Conservation (phyloP, 2,113 vertebrate genomes). For the Emydocephalus ijimae region DNA sequence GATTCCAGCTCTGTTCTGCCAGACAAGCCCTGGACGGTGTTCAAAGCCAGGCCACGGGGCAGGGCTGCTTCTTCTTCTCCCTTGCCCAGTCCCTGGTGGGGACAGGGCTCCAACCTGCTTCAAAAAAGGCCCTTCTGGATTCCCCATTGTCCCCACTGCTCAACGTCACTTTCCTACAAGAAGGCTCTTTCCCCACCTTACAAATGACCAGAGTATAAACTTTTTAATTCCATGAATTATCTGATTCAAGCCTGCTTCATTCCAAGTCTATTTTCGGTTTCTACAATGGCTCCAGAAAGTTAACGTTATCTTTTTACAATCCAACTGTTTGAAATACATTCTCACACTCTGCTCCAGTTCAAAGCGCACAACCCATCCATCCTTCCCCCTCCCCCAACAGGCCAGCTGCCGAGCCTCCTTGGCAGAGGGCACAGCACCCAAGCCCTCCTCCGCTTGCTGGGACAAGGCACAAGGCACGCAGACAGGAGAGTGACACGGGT, state of each 20-base stretch:
- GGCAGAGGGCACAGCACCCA: too few relatives aligned
- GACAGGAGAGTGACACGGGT: neutral
- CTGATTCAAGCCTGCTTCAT: neutral
- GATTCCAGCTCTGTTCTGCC: neutral
- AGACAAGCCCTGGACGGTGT: neutral
- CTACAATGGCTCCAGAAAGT: neutral
- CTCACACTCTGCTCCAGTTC: neutral
- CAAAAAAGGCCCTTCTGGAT: neutral
- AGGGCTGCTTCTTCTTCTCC: neutral
- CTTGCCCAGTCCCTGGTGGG: neutral
- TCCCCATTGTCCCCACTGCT: neutral
- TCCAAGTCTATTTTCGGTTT: neutral
- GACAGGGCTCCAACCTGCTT: neutral
- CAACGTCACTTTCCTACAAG: neutral
- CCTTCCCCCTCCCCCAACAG: neutral
- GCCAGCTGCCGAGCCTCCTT: neutral
- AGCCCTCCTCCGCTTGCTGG: too few relatives aligned
- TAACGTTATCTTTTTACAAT: neutral
- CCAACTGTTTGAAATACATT: neutral
- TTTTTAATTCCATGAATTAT: neutral
- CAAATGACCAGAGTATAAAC: neutral
- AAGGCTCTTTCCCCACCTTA: neutral
- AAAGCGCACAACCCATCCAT: neutral
- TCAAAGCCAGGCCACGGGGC: neutral
- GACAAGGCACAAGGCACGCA: neutral